A percentile compares a stretch with the other conserved stretches of the same genome.
Conservation (phyloP, 2,797 vertebrate genomes). For the Syngnathus rostellatus region DNA sequence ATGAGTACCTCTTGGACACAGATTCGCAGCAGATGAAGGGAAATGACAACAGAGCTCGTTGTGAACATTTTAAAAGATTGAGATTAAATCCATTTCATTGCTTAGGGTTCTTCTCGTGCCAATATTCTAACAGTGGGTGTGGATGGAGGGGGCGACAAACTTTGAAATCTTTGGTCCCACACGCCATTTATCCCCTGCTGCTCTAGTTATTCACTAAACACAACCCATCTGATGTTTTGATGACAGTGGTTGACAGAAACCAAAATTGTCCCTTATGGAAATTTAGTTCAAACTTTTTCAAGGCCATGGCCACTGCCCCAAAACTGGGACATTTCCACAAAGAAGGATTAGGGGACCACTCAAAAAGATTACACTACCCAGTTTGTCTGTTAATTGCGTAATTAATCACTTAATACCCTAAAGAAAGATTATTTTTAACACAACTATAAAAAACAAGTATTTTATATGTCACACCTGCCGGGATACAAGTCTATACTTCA, state of each 20-base stretch:
- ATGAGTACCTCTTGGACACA: background rate
- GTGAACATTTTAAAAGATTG: background rate
- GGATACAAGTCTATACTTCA: background rate
- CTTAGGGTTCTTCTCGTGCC: background rate
- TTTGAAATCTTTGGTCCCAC: background rate
- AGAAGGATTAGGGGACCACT: background rate
- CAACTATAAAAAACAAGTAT: background rate
- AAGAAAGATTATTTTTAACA: no score
- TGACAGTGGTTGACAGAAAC: background rate
- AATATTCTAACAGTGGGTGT: background rate
- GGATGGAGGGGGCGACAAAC: background rate
- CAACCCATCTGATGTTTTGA: background rate
- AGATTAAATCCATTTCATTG: background rate
- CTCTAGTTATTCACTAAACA: background rate
- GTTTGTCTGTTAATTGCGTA: no score
- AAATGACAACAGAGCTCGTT: background rate
- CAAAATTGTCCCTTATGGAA: background rate
- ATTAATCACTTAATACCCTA: no score
- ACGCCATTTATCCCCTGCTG: background rate
- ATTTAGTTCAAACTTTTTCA: background rate
- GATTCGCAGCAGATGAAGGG: background rate
- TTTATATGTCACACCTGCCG: background rate
- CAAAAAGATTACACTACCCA: background rate
- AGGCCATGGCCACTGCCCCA: background rate
- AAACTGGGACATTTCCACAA: background rate